These are phyloP conservation scores for Ctenopoma kingsleyae DNA, from an alignment of 2,797 vertebrate genomes.

Conservation along the genomic window DNA sequence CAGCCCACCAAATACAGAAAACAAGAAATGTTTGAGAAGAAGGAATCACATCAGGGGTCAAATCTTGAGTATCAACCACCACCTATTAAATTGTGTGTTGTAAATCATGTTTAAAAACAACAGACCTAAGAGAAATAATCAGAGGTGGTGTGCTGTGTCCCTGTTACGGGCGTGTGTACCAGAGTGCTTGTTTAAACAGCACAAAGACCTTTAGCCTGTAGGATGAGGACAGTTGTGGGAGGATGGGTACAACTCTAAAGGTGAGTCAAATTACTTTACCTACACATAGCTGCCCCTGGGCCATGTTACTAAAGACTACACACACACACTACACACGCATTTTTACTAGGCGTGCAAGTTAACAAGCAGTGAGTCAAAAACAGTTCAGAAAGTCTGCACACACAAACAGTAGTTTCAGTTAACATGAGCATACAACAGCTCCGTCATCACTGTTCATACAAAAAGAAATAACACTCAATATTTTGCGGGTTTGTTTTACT, in stretches of 20 bases:
- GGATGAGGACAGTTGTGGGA: conserved; percentile 32
- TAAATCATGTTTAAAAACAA: conserved; percentile 37
- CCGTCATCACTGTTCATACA: not conserved
- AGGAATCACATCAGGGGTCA: not conserved
- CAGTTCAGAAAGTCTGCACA: conserved; percentile 24
- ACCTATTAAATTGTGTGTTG: not conserved
- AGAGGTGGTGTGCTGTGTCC: conserved; percentile 43
- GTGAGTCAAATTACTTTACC: conserved; percentile 53
- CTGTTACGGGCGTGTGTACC: conserved; percentile 38
- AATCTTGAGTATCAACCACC: not conserved
- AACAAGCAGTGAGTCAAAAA: conserved; percentile 34
- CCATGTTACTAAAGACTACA: conserved; percentile 41
- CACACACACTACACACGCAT: too few species aligned
- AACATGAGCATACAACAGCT: not conserved
- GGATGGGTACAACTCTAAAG: conserved; percentile 43
- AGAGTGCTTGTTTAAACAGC: conserved; percentile 71
- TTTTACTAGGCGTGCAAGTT: conserved; percentile 51
- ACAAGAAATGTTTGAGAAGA: conserved; percentile 14
- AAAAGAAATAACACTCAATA: not conserved
- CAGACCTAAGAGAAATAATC: conserved; percentile 23
- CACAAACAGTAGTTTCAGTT: conserved; percentile 14
- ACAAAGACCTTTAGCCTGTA: conserved; percentile 74
- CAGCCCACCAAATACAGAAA: conserved; percentile 66
- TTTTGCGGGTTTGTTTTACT: conserved; percentile 5
- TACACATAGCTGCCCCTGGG: conserved; percentile 31